Conservation (phyloP, 1,140 invertebrate genomes). For the Dryas iulia region DNA sequence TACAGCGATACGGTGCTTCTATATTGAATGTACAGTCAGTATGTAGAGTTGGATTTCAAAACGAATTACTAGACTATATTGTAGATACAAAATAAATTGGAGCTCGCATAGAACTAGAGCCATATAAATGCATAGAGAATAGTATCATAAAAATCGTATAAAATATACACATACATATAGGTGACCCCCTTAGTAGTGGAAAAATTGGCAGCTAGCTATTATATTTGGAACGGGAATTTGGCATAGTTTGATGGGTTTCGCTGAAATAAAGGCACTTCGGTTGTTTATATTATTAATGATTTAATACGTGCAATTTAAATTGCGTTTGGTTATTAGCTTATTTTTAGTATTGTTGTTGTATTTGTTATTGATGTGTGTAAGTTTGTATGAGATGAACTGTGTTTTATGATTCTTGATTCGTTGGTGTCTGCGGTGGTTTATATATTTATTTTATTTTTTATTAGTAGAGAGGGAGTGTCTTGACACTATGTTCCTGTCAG, state of each 20-base stretch:
- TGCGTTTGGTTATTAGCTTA: neutral
- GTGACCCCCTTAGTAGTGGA: constrained; percentile 25
- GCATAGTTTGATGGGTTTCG: constrained; percentile 23
- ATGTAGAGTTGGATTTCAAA: constrained; percentile 1
- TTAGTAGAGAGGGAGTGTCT: too few relatives aligned
- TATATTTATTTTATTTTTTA: too few relatives aligned
- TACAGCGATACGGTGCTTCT: neutral
- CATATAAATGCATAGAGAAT: constrained; percentile 23
- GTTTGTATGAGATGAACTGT: too few relatives aligned
- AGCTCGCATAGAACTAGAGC: constrained; percentile 7
- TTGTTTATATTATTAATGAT: constrained; percentile 5
- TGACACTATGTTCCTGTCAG: too few relatives aligned
- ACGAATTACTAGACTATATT: constrained; percentile 17
- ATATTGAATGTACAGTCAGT: neutral
- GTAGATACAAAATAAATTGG: constrained; percentile 25
- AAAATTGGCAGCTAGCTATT: constrained; percentile 39
- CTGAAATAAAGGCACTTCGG: neutral
- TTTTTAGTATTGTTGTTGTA: too few relatives aligned
- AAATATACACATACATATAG: constrained; percentile 18
- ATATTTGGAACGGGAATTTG: constrained; percentile 31
- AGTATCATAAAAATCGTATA: constrained; percentile 22
- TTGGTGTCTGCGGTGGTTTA: too few relatives aligned
- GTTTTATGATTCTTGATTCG: too few relatives aligned
- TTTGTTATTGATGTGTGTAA: too few relatives aligned
- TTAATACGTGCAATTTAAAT: neutral